phyloP scores from a whole-genome alignment of 37 sponge, comb jelly and placozoan species.

The Ianthella basta region DNA sequence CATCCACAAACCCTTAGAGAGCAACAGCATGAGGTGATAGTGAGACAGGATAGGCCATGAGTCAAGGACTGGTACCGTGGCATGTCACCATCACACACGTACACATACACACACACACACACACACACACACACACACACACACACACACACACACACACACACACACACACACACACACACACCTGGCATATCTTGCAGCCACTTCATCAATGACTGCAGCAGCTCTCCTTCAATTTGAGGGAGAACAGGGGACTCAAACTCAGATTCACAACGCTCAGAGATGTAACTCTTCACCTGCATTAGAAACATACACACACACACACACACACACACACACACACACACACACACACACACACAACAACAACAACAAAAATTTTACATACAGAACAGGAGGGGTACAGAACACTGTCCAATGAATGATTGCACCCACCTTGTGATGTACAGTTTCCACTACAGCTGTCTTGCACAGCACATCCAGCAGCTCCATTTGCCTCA shows the following conservation, averaged over 20 bases:
- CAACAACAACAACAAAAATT: too few species aligned
- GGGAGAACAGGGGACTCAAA: constrained; percentile 42
- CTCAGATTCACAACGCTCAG: constrained; percentile 40
- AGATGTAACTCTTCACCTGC: constrained; percentile 42
- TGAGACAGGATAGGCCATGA: neutral
- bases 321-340: neutral
- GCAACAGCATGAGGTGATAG: neutral
- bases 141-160: neutral
- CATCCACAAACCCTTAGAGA: constrained; percentile 16
- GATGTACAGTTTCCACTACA: constrained; percentile 30
- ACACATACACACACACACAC: neutral
- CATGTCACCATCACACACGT: neutral
- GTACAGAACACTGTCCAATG: neutral
- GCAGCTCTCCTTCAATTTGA: constrained; percentile 20
- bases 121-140: neutral
- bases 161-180: neutral
- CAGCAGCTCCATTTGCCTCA: constrained; percentile 43
- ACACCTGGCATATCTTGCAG: constrained; percentile 40
- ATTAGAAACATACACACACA: neutral
- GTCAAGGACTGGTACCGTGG: neutral
- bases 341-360: neutral
- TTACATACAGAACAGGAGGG: neutral
- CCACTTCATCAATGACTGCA: constrained; percentile 45
- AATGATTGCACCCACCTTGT: constrained; percentile 21
- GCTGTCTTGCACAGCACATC: constrained; percentile 45